Percentiles rank a stretch among this genome's conserved stretches.
Conservation (phyloP, 2,113 vertebrate species). For the Neomonachus schauinslandi region DNA sequence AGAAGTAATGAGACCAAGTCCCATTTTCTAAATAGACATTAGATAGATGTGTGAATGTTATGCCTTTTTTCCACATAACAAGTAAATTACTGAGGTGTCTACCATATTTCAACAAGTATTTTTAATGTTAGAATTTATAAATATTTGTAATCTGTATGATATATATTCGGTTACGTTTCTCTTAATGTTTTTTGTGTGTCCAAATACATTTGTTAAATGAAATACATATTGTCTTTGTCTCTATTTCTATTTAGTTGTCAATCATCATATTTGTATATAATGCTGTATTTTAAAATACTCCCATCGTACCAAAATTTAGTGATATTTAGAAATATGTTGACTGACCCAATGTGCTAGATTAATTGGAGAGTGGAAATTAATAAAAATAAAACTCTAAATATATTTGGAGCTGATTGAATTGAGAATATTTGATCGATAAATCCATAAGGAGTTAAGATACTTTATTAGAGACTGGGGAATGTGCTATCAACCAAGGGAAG, state of each 20-base stretch:
- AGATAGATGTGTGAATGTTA: background rate
- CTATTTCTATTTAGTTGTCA: background rate
- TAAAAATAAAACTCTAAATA: background rate
- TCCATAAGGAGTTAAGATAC: background rate
- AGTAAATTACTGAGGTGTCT: background rate
- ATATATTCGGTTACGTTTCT: background rate
- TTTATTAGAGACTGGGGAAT: background rate
- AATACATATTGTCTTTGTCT: background rate
- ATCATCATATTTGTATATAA: background rate
- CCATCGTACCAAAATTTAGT: background rate
- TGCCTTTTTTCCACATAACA: background rate
- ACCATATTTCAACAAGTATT: background rate
- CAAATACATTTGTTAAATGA: background rate
- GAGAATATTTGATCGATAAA: background rate
- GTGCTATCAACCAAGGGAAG: background rate
- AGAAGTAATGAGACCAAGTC: background rate
- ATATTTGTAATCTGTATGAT: background rate
- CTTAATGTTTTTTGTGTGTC: background rate
- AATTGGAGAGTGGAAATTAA: background rate
- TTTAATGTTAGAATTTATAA: background rate
- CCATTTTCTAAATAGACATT: background rate
- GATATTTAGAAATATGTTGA: background rate
- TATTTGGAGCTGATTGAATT: background rate
- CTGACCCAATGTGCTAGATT: background rate
- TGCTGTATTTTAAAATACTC: background rate